Percentiles rank a stretch among this genome's conserved stretches.
These are phyloP conservation scores for Adoxophyes honmai DNA, from an alignment of 1,140 invertebrate genomes.

Conservation along the genomic window DNA sequence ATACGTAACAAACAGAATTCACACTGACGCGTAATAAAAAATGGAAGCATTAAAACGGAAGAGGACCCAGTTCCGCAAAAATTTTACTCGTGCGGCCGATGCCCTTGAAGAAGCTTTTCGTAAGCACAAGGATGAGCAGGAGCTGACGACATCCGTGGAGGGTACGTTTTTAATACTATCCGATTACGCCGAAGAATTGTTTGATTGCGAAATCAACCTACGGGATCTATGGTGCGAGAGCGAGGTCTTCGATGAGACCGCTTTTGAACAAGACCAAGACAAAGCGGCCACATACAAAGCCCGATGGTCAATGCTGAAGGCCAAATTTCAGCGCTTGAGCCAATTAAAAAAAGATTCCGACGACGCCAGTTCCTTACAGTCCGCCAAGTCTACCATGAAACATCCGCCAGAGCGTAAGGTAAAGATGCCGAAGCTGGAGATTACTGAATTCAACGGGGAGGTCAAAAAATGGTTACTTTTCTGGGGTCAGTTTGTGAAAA, in stretches of 20 bases:
- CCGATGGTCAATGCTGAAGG: not conserved
- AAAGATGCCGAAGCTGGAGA: constrained; percentile 42
- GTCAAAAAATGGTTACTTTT: constrained; percentile 52
- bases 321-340: not conserved
- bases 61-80: not conserved
- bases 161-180: too few species aligned
- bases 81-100: too few species aligned
- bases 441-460: constrained; percentile 44
- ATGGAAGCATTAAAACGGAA: not conserved
- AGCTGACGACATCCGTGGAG: too few species aligned
- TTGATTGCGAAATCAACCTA: not conserved
- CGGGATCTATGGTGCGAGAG: not conserved
- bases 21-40: too few species aligned
- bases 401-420: not conserved
- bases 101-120: not conserved
- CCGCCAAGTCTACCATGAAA: not conserved
- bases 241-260: not conserved
- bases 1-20: too few species aligned
- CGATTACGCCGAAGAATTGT: not conserved
- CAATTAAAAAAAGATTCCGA: too few species aligned
- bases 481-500: constrained; percentile 52
- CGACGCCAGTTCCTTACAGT: not conserved
- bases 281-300: not conserved
- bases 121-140: too few species aligned
- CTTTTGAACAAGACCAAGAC: not conserved